Evolutionary conservation across 2,797 vertebrate genomes (phyloP), one percentile per base, ranked within the genome.

Genomic region (Myotis findleyi): DNA sequence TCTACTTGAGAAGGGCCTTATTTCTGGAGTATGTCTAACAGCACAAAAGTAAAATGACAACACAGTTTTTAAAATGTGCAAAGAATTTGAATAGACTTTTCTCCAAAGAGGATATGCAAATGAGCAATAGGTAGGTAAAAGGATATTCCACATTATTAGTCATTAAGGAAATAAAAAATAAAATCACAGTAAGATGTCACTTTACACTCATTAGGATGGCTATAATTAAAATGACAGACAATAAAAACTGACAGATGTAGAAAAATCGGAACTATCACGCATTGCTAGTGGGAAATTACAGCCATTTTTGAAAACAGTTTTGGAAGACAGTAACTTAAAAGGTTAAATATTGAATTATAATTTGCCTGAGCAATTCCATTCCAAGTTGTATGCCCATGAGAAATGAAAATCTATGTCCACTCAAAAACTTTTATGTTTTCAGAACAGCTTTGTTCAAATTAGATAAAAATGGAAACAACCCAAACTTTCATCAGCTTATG

Each of bases 241-340:
- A 30, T 73, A 30, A 55, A 73, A 73, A 33, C 55, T 82, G n/a
- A 88, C 25, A 82, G 36, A 66, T 76, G 14, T 57, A 57, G 71
- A 76, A 53, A 75, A 76, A n/a, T 57, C 82, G 30, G 20, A 59
- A 38, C 59, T 18, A 57, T 59, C 25, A 41, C 30, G 10, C 10
- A 20, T 41, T 83, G 49, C 44, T 83, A 62, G 14, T 49, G 20
- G 5, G 8, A 80, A 89, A 69, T 59, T 55, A 12, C 41, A 76
- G 49, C n/a, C 71, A 87, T 72, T 93, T 93, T 87, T 12, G 27
- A 72, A 80, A 81, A 80, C 36, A 68, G 6, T 49, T 93, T 87
- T 47, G 7, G n/a, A 76, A 83, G 36, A 20, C 41, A 41, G 2
- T 69, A 69, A 69, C 64, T 69, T 17, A 69, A 38, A 93, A 93